These are phyloP conservation scores for Mesochorus sp. DNA, from an alignment of 2,888 invertebrate species.

Conservation along the genomic window DNA sequence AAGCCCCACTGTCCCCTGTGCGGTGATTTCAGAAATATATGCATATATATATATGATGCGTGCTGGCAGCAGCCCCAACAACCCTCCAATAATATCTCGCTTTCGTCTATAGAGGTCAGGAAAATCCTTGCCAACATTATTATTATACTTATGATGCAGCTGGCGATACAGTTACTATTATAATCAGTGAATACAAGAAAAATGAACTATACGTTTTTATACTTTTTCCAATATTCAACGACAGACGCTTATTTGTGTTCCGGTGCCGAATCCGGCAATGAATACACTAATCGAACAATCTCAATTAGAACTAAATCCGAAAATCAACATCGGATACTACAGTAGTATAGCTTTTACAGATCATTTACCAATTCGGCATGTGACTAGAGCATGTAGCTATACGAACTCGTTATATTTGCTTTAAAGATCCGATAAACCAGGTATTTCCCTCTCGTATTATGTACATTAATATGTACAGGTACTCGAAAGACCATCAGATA, in stretches of 20 bases:
- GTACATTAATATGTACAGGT: conserved; percentile 11
- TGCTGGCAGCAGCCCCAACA: background rate
- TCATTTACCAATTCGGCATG: conserved; percentile 3
- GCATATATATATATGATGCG: background rate
- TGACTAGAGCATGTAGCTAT: conserved; percentile 6
- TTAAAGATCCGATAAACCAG: conserved; percentile 37
- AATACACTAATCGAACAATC: background rate
- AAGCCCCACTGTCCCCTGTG: background rate
- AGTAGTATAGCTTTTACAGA: background rate
- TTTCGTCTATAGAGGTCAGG: background rate
- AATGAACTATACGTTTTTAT: no score
- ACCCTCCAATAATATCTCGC: background rate
- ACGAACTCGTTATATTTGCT: conserved; percentile 5
- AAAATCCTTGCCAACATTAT: background rate
- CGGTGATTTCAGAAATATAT: background rate
- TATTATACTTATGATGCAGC: no score
- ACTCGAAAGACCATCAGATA: conserved; percentile 35
- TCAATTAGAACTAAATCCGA: background rate
- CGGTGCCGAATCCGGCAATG: no score
- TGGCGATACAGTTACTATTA: no score
- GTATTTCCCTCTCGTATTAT: conserved; percentile 15
- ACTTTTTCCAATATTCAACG: no score
- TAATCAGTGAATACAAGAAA: no score
- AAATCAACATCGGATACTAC: background rate
- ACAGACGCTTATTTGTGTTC: no score